These are phyloP conservation scores for Megathymus violae DNA, from an alignment of 1,140 invertebrate genomes.

Conservation along the genomic window DNA sequence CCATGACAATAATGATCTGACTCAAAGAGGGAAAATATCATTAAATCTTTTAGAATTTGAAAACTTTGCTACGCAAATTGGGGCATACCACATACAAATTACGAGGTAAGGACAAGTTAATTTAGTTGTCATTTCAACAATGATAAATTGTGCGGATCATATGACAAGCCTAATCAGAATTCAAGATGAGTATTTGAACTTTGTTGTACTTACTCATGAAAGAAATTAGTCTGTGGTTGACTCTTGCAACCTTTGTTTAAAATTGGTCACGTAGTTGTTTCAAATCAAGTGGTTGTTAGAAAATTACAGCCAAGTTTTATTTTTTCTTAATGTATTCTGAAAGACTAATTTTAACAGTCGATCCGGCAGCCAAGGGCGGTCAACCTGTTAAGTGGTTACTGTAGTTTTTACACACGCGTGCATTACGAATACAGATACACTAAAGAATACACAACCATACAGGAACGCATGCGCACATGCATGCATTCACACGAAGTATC, in stretches of 20 bases:
- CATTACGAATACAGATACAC: too few relatives aligned
- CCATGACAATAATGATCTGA: slow-evolving; percentile 17
- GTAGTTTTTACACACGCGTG: too few relatives aligned
- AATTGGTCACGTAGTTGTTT: slow-evolving; percentile 51
- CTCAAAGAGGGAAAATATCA: slow-evolving; percentile 20
- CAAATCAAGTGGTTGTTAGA: slow-evolving; percentile 16
- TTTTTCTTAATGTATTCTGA: too few relatives aligned
- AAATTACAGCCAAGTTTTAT: not conserved
- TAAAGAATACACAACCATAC: too few relatives aligned
- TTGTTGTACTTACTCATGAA: slow-evolving; percentile 62
- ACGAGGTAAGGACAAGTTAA: slow-evolving; percentile 65
- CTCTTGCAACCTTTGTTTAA: slow-evolving; percentile 50
- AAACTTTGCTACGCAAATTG: slow-evolving; percentile 47
- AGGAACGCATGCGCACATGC: too few relatives aligned
- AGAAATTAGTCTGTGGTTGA: slow-evolving; percentile 58
- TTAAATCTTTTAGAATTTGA: slow-evolving; percentile 34
- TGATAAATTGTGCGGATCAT: slow-evolving; percentile 65
- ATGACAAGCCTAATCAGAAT: slow-evolving; percentile 65
- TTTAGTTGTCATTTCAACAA: slow-evolving; percentile 67
- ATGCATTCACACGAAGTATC: too few relatives aligned
- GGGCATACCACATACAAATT: slow-evolving; percentile 53
- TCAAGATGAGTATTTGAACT: slow-evolving; percentile 68
- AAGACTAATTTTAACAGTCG: too few relatives aligned
- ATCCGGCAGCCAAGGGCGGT: too few relatives aligned
- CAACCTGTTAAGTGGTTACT: too few relatives aligned